These are phyloP conservation scores for Abrostola triplasia DNA, from an alignment of 2,888 invertebrate genomes.

Conservation along the genomic window DNA sequence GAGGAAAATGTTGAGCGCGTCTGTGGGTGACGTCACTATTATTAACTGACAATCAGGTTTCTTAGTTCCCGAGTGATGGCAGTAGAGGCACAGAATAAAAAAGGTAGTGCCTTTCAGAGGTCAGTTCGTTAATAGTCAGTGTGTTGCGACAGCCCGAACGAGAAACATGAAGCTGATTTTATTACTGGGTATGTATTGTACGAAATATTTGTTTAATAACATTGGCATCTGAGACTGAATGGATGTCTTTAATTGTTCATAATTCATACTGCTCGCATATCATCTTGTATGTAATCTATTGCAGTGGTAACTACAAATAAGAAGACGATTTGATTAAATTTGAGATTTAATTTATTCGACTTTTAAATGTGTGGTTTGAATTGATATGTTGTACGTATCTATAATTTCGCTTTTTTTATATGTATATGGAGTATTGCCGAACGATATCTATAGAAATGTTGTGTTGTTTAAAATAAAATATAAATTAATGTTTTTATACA, in stretches of 20 bases:
- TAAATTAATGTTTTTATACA: no score
- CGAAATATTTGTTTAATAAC: constrained; percentile 9
- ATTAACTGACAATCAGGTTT: constrained; percentile 17
- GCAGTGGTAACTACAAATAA: no score
- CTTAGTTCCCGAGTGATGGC: constrained; percentile 11
- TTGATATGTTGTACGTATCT: no score
- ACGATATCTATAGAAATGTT: neutral
- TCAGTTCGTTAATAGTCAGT: constrained; percentile 16
- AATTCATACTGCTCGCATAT: neutral
- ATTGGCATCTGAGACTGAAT: constrained; percentile 6
- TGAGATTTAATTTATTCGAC: no score
- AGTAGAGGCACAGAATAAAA: neutral
- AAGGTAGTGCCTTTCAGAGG: neutral
- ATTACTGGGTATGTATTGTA: constrained; percentile 27
- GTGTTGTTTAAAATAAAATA: neutral
- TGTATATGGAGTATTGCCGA: neutral
- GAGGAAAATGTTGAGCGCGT: constrained; percentile 10
- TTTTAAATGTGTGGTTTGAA: no score
- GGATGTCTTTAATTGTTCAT: neutral
- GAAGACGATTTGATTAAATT: no score
- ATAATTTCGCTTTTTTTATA: neutral
- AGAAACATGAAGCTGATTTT: constrained; percentile 42
- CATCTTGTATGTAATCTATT: neutral
- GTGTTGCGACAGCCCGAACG: constrained; percentile 13
- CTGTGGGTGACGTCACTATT: constrained; percentile 12